Evolutionary conservation across 2,113 vertebrate genomes (phyloP), one percentile per base, ranked within the genome.

Genomic region (Caloenas nicobarica): DNA sequence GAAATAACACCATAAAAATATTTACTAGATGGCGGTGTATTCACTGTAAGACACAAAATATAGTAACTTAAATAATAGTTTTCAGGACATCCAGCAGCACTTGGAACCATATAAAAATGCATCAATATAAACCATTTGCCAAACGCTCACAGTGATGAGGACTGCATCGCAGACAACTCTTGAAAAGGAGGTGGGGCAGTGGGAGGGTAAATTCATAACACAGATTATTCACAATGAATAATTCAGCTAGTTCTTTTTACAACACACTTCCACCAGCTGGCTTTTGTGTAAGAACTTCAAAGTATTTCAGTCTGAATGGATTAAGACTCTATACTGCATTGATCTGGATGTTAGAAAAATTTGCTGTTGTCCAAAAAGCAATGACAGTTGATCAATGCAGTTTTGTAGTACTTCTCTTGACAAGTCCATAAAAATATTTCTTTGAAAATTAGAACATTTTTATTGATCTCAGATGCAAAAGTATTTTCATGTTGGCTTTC

Each of bases 241-340:
- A 97, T 96, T 96, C 88, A 95, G 13, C 48, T 73, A 91, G 57
- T 50, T 80, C 79, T 93, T 95, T 93, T 90, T 89, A 62, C 87
- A 95, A 71, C 87, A 91, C 72, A 38, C 69, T 95, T 97, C 53
- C 54, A 93, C 86, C 93, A 94, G 91, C 86, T 94, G 88, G 28
- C 79, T 97, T 95, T 89, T 95, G 94, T 96, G 86, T 89, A 78
- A 97, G 79, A 88, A 94, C 95, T 98, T 97, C 96, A 97, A 97
- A 98, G 94, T 91, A 85, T 84, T 96, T 95, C 42, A 48, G 68
- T 96, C 73, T 95, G 92, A 89, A 96, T 85, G 97, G 76, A 97
- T 96, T 93, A 96, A 93, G 82, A 92, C 74, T 97, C 89, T 91
- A 69, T n/a, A 68, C 80, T 91, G 96, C 93, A 95, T 82, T 96